Evolutionary conservation across 2,888 invertebrate species (phyloP), one percentile per base, ranked within the genome.

Genomic region (Xylophagus ater): DNA sequence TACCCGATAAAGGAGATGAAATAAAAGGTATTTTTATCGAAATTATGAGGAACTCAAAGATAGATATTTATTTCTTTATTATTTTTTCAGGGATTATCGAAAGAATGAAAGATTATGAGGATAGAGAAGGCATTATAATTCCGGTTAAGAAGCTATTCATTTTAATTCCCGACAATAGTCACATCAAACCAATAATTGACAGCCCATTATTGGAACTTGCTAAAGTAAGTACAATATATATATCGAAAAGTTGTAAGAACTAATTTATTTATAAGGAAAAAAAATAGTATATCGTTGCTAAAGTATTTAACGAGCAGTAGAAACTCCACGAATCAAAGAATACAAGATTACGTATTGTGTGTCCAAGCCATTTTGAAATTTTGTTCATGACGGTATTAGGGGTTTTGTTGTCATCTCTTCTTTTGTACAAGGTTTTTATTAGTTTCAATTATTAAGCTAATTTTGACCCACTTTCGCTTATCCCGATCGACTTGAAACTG

Each of bases 161-260:
- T 28, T 42, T 62, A 0, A 48, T 61, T 26, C 61, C 62, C 5
- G 53, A 55, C 35, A 53, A 53, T 17, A 48, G 60, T 46, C 59
- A 56, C 21, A 48, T 54, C 1, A 40, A 48, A 1, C 49, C 56
- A 2, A 41, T 44, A 4, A 49, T 62, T 24, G 40, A 53, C 3
- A 60, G 62, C 28, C 3, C 15, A 0, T 41, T 52, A 25, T 38
- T 62, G 26, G 44, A 52, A 3, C 47, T 49, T 20, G 54, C 46
- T 2, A 9, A 45, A 10, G 60, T 60, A 41, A 35, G 36, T 8
- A 18, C n/a, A 26, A 4, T 36, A n/a, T n/a, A n/a, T n/a, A n/a
- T n/a, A 8, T 20, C 9, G 17, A 30, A 7, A 7, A n/a, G 9
- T n/a, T 13, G 17, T 30, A 7, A 13, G n/a, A 32, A 18, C 19